Conservation (phyloP, 2,888 invertebrate species). For the Spialia ferax region DNA sequence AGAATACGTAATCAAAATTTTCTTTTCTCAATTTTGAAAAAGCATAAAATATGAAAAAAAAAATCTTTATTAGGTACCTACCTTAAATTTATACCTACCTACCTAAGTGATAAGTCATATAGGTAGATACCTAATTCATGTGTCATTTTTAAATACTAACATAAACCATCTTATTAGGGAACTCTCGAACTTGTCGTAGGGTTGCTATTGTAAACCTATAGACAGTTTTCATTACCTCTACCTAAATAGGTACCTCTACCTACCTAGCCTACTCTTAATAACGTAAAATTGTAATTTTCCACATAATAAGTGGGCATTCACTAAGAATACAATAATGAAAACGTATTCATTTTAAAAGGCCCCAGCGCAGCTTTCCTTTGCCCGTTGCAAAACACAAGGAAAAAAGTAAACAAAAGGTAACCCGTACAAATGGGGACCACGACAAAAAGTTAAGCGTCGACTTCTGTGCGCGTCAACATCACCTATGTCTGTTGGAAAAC, state of each 20-base stretch:
- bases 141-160: no score
- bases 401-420: conserved; percentile 51
- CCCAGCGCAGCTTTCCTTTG: conserved; percentile 34
- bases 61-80: no score
- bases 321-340: conserved; percentile 22
- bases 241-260: no score
- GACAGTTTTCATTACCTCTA: no score
- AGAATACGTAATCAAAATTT: background rate
- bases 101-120: no score
- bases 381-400: conserved; percentile 46
- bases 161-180: no score
- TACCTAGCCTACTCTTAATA: no score
- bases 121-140: no score
- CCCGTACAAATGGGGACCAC: conserved; percentile 47
- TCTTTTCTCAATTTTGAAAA: background rate
- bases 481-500: conserved; percentile 61
- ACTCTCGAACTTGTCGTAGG: no score
- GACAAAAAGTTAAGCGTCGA: conserved; percentile 52
- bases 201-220: no score
- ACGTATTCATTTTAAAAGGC: conserved; percentile 44
- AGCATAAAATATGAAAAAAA: no score
- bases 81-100: no score
- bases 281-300: conserved; percentile 1
- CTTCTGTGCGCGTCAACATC: conserved; percentile 49
- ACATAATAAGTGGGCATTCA: conserved; percentile 1